Evolutionary conservation across 2,888 invertebrate genomes (phyloP).

Genomic region (Andrena flavipes): DNA sequence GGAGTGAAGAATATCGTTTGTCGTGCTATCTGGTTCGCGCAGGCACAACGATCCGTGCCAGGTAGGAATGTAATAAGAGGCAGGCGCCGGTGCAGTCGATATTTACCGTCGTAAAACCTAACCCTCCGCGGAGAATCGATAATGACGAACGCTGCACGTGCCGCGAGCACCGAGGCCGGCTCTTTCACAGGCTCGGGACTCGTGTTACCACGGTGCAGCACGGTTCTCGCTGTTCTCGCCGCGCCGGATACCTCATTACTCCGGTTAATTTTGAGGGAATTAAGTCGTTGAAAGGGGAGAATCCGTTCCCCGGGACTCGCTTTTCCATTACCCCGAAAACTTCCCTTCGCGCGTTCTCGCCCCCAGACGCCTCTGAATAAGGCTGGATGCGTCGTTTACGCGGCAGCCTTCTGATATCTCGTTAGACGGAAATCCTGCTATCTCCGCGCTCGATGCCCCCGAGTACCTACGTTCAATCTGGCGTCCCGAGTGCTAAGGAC

Average conservation of each 20-base stretch:
- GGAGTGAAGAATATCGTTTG: slow-evolving; percentile 16
- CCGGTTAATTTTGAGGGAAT: slow-evolving; percentile 36
- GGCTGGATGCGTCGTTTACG: neutral
- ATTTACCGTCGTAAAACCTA: slow-evolving; percentile 31
- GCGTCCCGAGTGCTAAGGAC: neutral
- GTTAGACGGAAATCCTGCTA: slow-evolving; percentile 20
- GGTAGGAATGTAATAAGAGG: slow-evolving; percentile 52
- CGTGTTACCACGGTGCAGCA: neutral
- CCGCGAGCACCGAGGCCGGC: slow-evolving; percentile 3
- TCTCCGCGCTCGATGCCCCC: neutral
- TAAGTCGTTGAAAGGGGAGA: slow-evolving; percentile 30
- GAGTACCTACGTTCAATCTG: neutral
- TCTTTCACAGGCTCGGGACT: neutral
- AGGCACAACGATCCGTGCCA: slow-evolving; percentile 22
- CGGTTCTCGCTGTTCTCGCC: slow-evolving; percentile 10
- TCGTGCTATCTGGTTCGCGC: slow-evolving; percentile 42
- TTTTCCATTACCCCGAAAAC: slow-evolving; percentile 22
- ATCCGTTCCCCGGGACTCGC: neutral
- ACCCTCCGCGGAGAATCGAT: slow-evolving; percentile 28
- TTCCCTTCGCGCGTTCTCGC: neutral
- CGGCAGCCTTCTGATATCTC: slow-evolving; percentile 5
- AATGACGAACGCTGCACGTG: slow-evolving; percentile 26
- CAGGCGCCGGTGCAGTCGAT: slow-evolving; percentile 19
- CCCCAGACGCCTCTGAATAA: neutral
- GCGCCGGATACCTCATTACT: slow-evolving; percentile 13